Base-by-base conservation (phyloP, 2,113 vertebrate species). In the Morone chrysops region DNA sequence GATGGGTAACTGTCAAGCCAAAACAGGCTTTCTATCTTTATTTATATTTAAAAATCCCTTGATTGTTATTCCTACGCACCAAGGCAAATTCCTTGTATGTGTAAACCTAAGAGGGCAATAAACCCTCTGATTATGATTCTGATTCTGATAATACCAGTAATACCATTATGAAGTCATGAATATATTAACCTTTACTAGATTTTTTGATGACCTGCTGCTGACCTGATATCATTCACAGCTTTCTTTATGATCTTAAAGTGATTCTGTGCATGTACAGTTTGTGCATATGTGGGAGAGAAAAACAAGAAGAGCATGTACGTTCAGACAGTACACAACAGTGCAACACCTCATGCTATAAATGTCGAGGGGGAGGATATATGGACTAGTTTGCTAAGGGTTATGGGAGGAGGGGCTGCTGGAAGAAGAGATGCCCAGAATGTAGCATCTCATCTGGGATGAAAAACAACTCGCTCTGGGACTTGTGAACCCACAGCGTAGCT, bases 391-490 rank as follows among this genome's bases (percentile, higher is more conserved):
- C 22, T 18, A 60, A 70, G 68, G 54, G 69, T 78, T 77, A 78
- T 68, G 59, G 53, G 72, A 76, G 81, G 87, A 76, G 79, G 67
- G 54, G 82, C 56, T 18, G 62, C 60, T n/a, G 67, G 70, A 70
- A 31, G 79, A 78, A 56, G 81, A 40, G 72, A 70, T 48, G 25
- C 51, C 45, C 13, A 8, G 68, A 69, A 78, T 71, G 45, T 36
- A 86, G 80, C 78, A 77, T 78, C 83, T 90, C 81, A 87, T 89
- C 74, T 68, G 83, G 75, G 78, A 87, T 82, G 61, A 75, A 77
- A 78, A 89, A 77, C 71, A 63, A 40, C 77, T 73, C 50, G 12
- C 80, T 67, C n/a, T 85, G 87, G 86, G 87, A 90, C 43, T 60
- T 60, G 57, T 78, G 75, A 84, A 75, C 53, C 70, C 70, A 61